Conservation (phyloP, 2,888 invertebrate species). For the Acanthopleura granulata region DNA sequence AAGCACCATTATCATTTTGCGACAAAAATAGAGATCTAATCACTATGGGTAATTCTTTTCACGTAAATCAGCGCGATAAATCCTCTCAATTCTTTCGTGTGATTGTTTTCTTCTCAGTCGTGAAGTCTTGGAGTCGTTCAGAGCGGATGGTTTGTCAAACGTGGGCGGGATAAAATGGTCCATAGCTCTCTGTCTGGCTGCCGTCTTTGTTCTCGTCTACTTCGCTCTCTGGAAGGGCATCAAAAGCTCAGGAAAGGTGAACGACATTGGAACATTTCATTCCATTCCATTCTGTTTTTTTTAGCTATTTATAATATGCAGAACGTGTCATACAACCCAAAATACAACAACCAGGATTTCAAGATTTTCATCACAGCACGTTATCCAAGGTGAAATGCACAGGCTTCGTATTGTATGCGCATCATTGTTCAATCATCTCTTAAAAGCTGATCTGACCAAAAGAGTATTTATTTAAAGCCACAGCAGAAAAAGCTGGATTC, state of each 20-base stretch:
- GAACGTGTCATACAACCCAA: too few relatives aligned
- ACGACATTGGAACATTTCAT: not conserved
- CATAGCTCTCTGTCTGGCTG: slow-evolving; percentile 63
- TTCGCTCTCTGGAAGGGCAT: slow-evolving; percentile 71
- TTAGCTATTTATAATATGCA: too few relatives aligned
- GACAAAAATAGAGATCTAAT: not conserved
- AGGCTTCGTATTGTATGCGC: too few relatives aligned
- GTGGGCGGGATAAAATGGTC: slow-evolving; percentile 67
- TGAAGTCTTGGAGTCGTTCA: slow-evolving; percentile 60
- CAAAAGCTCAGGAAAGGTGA: slow-evolving; percentile 70
- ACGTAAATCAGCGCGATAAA: not conserved
- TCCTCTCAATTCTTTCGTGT: not conserved
- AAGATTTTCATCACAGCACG: too few relatives aligned
- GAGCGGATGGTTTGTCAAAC: slow-evolving; percentile 55
- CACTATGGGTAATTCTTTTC: not conserved
- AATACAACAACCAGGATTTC: too few relatives aligned
- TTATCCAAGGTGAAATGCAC: too few relatives aligned
- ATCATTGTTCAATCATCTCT: too few relatives aligned
- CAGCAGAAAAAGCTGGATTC: too few relatives aligned
- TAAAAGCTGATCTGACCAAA: too few relatives aligned
- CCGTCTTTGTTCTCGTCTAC: slow-evolving; percentile 68
- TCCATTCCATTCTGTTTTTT: too few relatives aligned
- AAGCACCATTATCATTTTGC: not conserved
- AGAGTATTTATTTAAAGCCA: too few relatives aligned
- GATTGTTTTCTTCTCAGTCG: slow-evolving; percentile 46